Conservation (phyloP, 1,140 invertebrate genomes). For the Solenopsis fugax region DNA sequence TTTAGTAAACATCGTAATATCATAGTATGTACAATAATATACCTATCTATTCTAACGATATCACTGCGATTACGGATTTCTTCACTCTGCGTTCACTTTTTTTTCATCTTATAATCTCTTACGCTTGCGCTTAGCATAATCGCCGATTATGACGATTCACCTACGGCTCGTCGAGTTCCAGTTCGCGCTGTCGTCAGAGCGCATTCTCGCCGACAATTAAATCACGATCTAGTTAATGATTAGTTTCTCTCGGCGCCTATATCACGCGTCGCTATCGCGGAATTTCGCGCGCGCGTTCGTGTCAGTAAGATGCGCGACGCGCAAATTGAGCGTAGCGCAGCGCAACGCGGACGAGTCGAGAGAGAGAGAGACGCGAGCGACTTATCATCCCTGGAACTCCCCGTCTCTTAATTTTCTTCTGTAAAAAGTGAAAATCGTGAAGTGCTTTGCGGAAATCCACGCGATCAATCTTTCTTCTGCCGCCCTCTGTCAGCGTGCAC, state of each 20-base stretch:
- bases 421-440: neutral
- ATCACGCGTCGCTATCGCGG: constrained; percentile 24
- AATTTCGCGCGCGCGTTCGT: constrained; percentile 27
- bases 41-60: constrained; percentile 82
- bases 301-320: constrained; percentile 6
- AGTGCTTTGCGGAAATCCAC: neutral
- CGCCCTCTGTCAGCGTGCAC: neutral
- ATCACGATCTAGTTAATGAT: constrained; percentile 48
- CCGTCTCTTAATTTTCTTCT: neutral
- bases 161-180: constrained; percentile 61
- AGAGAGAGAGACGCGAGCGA: neutral
- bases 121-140: constrained; percentile 53
- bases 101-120: constrained; percentile 29
- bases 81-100: constrained; percentile 35
- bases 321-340: constrained; percentile 32
- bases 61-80: constrained; percentile 78
- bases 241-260: constrained; percentile 44
- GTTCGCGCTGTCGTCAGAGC: constrained; percentile 26
- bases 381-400: neutral
- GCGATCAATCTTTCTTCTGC: neutral
- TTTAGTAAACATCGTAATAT: constrained; percentile 82
- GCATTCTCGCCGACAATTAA: constrained; percentile 46
- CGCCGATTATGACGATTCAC: constrained; percentile 57
- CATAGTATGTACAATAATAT: constrained; percentile 82
- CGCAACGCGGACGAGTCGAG: constrained; percentile 41